Base-by-base conservation (phyloP, 2,888 invertebrate genomes). In the Stramonita haemastoma region DNA sequence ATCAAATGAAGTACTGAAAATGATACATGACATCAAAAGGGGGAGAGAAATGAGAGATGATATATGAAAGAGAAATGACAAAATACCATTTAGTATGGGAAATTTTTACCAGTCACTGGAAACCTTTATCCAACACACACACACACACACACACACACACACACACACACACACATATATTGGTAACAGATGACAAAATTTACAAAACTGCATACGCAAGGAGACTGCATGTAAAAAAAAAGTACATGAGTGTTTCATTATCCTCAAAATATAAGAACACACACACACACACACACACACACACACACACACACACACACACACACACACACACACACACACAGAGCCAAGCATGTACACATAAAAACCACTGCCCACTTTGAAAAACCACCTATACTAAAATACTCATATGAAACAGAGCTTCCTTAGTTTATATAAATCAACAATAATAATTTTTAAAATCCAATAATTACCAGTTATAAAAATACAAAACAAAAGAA, bases 91-190 rank as follows among this genome's bases (percentile, higher is more conserved):
- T 46, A 8, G 2, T 46, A 46, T 8, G 8, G 46, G 4, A 2
- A 2, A 46, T 46, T 46, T 46, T 46, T 5, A 46, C 46, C 46
- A 5, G 8, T 46, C 46, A 46, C 8, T 46, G 8, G 46, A 46
- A 46, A 46, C 46, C 2, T 46, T 46, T 46, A 46, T 46, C 46
- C 8, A 46, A 46, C 2, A 46, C 8, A 46, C 46, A 46, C 46
- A 46, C 46, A 46, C 77, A 77, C 77, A 77, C 29, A 77, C 77
- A 77, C 77, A 77, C 77, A 77, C 77, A 77, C 77, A 77, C 29
- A 77, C 77, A 77, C 77, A 77, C 77, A 77, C 29, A 77, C 77
- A 77, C 77, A 77, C 77, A 77, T n/a, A n/a, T n/a, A n/a, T n/a
- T n/a, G n/a, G n/a, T n/a, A n/a, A n/a, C n/a, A n/a, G n/a, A n/a